A percentile compares a stretch with the other conserved stretches of the same genome.
These are phyloP conservation scores for Carabus problematicus DNA, from an alignment of 2,888 invertebrate genomes.

Conservation along the genomic window DNA sequence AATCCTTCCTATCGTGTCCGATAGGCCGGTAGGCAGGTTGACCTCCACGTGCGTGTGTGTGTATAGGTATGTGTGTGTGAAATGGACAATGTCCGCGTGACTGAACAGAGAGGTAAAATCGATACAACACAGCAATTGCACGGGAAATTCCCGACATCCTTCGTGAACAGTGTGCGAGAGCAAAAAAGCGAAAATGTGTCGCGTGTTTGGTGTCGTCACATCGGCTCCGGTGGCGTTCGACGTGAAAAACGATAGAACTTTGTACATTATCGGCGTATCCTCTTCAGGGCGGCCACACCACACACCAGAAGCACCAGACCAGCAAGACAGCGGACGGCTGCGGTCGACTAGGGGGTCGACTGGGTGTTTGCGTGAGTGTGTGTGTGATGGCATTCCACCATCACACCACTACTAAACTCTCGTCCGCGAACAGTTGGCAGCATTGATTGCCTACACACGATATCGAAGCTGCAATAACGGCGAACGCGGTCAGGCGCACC, in stretches of 20 bases:
- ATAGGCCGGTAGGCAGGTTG: neutral
- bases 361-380: neutral
- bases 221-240: neutral
- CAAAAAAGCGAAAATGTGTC: slow-evolving; percentile 37
- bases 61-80: slow-evolving; percentile 7
- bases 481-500: slow-evolving; percentile 28
- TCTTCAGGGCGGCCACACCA: neutral
- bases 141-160: too few species aligned
- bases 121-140: too few species aligned
- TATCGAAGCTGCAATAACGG: slow-evolving; percentile 36
- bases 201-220: slow-evolving; percentile 23
- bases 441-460: slow-evolving; percentile 39
- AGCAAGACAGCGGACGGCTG: slow-evolving; percentile 7
- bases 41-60: slow-evolving; percentile 1
- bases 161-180: neutral
- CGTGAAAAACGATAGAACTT: slow-evolving; percentile 41
- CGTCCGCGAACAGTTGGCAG: slow-evolving; percentile 18
- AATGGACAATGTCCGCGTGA: neutral
- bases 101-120: neutral
- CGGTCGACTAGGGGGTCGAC: neutral
- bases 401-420: neutral
- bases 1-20: too few species aligned
- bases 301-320: neutral
- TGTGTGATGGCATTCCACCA: slow-evolving; percentile 5
- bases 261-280: slow-evolving; percentile 26